Evolutionary conservation across 2,888 invertebrate genomes (phyloP).

Genomic region (Stenurella melanura): DNA sequence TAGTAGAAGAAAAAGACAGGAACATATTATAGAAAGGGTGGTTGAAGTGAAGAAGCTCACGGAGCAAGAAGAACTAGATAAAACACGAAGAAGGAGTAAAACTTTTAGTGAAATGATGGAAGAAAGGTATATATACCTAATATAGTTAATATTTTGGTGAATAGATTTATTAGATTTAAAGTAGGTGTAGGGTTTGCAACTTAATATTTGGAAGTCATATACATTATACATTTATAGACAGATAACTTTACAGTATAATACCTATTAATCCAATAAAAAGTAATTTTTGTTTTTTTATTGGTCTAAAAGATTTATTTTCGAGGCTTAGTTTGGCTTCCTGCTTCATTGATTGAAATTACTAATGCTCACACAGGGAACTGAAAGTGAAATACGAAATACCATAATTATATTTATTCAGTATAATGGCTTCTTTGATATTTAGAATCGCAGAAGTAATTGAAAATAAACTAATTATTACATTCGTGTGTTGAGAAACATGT

Average conservation of each 20-base stretch:
- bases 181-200: neutral
- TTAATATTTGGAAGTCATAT: constrained; percentile 11
- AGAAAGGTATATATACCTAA: constrained; percentile 80
- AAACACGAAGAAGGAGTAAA: constrained; percentile 87
- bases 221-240: neutral
- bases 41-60: constrained; percentile 89
- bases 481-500: neutral
- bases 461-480: constrained; percentile 11
- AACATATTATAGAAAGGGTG: constrained; percentile 91
- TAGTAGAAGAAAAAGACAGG: constrained; percentile 92
- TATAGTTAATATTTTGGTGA: neutral
- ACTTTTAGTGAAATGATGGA: constrained; percentile 97
- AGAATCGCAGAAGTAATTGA: constrained; percentile 3
- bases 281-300: neutral
- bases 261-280: constrained; percentile 13
- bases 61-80: constrained; percentile 81
- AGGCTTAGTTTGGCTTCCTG: neutral
- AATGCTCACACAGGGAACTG: neutral
- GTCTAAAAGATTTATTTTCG: neutral
- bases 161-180: no score
- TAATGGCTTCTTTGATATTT: constrained; percentile 20
- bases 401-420: neutral
- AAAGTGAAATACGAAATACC: neutral
- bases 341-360: neutral
- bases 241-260: neutral